These are phyloP conservation scores for Petrocephalus zakoni DNA, from an alignment of 2,113 vertebrate species.

Conservation along the genomic window DNA sequence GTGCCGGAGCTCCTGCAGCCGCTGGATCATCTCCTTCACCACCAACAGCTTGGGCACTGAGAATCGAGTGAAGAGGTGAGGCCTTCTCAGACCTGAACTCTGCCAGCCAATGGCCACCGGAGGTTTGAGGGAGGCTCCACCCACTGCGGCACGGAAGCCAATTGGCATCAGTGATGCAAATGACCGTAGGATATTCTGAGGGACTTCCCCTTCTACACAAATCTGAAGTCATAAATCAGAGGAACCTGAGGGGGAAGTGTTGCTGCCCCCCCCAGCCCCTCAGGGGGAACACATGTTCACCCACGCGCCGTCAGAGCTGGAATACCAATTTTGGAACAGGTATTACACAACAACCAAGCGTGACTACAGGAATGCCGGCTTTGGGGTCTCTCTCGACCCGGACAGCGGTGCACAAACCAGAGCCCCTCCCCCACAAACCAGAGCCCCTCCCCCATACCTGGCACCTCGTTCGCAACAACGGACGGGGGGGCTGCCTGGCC, in stretches of 20 bases:
- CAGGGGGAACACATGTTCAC: background rate
- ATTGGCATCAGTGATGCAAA: background rate
- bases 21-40: slow-evolving; percentile 86
- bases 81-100: background rate
- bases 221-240: background rate
- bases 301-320: background rate
- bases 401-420: background rate
- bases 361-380: background rate
- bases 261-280: background rate
- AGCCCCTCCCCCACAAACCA: background rate
- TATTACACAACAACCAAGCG: background rate
- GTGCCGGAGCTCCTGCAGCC: slow-evolving; percentile 87
- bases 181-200: no score
- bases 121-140: background rate
- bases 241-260: background rate
- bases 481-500: slow-evolving; percentile 79
- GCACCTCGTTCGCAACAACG: slow-evolving; percentile 95
- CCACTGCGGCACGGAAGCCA: background rate
- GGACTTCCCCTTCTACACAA: background rate
- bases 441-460: slow-evolving; percentile 74
- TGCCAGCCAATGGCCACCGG: background rate
- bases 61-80: background rate
- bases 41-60: slow-evolving; percentile 78
- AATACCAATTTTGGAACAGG: slow-evolving; percentile 2
- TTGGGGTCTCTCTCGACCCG: background rate